Base-by-base conservation (phyloP, 2,113 vertebrate species). In the Collichthys lucidus region DNA sequence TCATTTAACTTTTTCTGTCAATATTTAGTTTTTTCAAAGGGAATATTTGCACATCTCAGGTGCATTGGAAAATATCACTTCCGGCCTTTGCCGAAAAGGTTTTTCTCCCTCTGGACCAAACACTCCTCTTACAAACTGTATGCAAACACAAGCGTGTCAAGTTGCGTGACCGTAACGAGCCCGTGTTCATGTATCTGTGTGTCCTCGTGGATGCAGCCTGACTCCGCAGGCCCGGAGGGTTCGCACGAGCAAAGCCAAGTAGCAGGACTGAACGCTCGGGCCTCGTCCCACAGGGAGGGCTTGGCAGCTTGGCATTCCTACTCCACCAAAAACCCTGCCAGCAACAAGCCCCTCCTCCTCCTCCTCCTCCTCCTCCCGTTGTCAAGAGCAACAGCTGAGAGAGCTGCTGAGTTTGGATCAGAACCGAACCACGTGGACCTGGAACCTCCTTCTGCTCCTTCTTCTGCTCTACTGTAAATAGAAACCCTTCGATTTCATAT, bases 371-470 rank as follows among this genome's bases (percentile, higher is more conserved):
- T 62, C 50, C 83, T 49, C 47, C 70, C 20, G 88, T 91, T 86
- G 91, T 90, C 92, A 92, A 46, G 81, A 64, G 92, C 90, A 91
- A 92, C 91, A 77, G 74, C 88, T 83, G 83, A 92, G 87, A 80
- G 81, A 75, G 79, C 88, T 76, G 82, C 91, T 85, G 91, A 86
- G 89, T 85, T 85, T 92, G 89, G 90, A 89, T 60, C 83, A 49
- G 77, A 86, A 76, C 57, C 29, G 69, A 57, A 85, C 79, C 91
- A 88, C 74, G 56, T 92, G 90, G 83, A 86, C 70, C 80, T 40
- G 65, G 79, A 73, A 50, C 63, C 49, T 70, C 83, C 87, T 76
- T 70, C 81, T 84, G 83, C 67, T 81, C 56, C 42, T 42, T 71
- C 67, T 74, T 72, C 71, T 82, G 86, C 66, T 82, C 63, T 31